Evolutionary conservation across 2,797 vertebrate species (phyloP), one percentile per base, ranked within the genome.

Genomic region (Enteromius viviparus): DNA sequence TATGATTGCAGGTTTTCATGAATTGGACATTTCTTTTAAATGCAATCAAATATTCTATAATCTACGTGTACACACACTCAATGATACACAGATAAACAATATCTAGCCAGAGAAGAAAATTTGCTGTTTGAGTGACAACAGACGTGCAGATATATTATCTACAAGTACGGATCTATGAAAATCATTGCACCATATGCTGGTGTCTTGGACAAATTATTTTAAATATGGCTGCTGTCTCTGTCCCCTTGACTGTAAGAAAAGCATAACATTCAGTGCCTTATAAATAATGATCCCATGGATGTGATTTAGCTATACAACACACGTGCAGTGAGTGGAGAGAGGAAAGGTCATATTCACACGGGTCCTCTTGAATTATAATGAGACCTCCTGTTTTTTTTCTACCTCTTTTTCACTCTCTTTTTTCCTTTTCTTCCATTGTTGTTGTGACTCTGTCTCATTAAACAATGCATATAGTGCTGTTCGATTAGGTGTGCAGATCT

Each of bases 331-430:
- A 80, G 79, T 55, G 78, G 60, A 85, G 76, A 88, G 71, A 85
- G 69, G 76, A 86, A 89, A 87, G 87, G 87, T 89, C 87, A 89
- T 70, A 75, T 75, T 76, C 85, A 85, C 19, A 58, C 53, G 77
- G 76, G 76, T 66, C 40, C 55, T 80, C 81, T 82, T 64, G 87
- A 82, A 89, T 89, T 64, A 75, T 87, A 90, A 90, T 87, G 81
- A 89, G 84, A 49, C 69, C 21, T 68, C 69, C 62, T 45, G 62
- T 55, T 6, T 3, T 37, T 37, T 37, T 37, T 78, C 26, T 49
- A 6, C 40, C 66, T 68, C 71, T 65, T 37, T 49, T 80, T 70
- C 58, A 78, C 70, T 34, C 53, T 53, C n/a, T 9, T 51, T 60
- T 62, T 62, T 7, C 23, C 45, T 81, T 34, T 62, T 34, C 51